A percentile compares a stretch with the other conserved stretches of the same genome.
These are phyloP conservation scores for Gymnodraco acuticeps DNA, from an alignment of 2,797 vertebrate species.

Conservation along the genomic window DNA sequence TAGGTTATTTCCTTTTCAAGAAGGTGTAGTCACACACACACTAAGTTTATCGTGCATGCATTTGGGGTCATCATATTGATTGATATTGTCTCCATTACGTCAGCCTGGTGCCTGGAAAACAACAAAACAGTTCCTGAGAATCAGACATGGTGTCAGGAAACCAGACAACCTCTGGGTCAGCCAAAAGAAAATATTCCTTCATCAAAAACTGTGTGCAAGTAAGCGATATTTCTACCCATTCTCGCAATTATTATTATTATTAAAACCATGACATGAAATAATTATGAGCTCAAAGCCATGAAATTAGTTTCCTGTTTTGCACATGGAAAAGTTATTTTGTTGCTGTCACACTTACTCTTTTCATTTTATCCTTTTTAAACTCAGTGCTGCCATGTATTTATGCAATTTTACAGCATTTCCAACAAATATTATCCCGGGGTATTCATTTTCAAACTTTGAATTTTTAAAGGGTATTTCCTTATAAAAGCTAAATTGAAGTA, in stretches of 20 bases:
- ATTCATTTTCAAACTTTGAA: background rate
- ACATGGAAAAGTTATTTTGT: background rate
- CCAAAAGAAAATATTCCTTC: too few relatives aligned
- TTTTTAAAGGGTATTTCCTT: background rate
- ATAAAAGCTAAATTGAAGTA: too few relatives aligned
- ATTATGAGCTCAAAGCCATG: background rate
- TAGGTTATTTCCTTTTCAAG: background rate
- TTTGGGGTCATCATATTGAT: slow-evolving; percentile 23
- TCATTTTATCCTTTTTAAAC: background rate
- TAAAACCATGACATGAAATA: background rate
- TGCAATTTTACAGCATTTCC: background rate
- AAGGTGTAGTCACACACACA: background rate
- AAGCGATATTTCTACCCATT: background rate
- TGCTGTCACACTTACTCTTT: background rate
- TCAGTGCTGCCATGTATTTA: background rate
- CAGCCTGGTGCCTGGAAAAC: background rate
- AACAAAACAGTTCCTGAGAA: background rate
- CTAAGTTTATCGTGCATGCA: background rate
- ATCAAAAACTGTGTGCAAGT: background rate
- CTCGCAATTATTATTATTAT: background rate
- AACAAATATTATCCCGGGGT: too few relatives aligned
- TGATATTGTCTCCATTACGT: slow-evolving; percentile 7
- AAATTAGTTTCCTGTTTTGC: background rate
- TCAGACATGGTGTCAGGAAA: background rate
- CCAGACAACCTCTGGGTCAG: slow-evolving; percentile 1